Conservation (phyloP, 2,797 vertebrate genomes). For the Smutsia gigantea region DNA sequence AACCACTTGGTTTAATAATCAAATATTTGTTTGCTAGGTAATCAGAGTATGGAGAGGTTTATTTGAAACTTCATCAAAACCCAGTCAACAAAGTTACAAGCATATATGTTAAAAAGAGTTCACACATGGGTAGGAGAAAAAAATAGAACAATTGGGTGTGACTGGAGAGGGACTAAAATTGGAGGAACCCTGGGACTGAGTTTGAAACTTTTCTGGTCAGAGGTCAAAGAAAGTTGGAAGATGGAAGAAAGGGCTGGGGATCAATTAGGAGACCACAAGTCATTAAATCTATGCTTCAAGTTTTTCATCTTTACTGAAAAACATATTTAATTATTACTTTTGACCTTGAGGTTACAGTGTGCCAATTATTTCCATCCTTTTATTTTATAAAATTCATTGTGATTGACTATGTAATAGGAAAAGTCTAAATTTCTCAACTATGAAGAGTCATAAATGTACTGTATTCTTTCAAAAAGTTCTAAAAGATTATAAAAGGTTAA, state of each 20-base stretch:
- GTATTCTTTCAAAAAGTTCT: not conserved
- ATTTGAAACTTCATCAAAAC: constrained; percentile 27
- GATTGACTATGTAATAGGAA: not conserved
- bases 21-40: not conserved
- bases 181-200: not conserved
- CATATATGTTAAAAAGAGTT: not conserved
- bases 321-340: constrained; percentile 53
- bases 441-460: not conserved
- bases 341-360: constrained; percentile 25
- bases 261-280: constrained; percentile 50
- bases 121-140: not conserved
- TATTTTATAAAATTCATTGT: not conserved
- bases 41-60: not conserved
- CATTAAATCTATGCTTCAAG: not conserved
- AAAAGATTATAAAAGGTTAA: not conserved
- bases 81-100: not conserved
- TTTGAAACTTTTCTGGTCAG: not conserved
- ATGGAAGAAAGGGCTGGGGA: not conserved
- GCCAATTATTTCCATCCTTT: constrained; percentile 49
- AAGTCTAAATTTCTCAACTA: not conserved
- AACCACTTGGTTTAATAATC: not conserved
- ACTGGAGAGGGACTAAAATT: not conserved
- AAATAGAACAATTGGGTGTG: not conserved
- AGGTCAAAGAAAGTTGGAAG: not conserved
- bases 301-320: constrained; percentile 50